A percentile compares a stretch with the other conserved stretches of the same genome.
Conservation (phyloP, 2,888 invertebrate genomes). For the Perithous albicinctus region DNA sequence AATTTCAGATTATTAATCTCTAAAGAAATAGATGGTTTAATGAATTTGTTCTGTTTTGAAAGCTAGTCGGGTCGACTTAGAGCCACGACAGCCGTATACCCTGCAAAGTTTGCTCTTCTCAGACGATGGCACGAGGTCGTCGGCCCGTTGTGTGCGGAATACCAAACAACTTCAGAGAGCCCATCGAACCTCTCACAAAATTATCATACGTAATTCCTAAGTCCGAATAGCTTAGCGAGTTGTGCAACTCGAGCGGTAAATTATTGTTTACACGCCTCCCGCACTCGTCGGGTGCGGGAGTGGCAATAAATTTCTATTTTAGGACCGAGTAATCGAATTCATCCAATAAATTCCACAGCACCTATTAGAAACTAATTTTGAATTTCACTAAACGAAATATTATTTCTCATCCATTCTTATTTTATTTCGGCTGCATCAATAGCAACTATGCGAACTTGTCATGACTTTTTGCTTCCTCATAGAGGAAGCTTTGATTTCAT, state of each 20-base stretch:
- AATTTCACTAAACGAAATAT: neutral
- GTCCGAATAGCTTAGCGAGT: conserved; percentile 15
- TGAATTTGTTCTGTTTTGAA: neutral
- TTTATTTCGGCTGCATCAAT: neutral
- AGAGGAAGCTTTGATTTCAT: too few relatives aligned
- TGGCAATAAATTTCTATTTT: conserved; percentile 13
- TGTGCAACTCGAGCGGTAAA: conserved; percentile 45
- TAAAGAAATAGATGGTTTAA: neutral
- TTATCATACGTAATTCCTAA: conserved; percentile 43
- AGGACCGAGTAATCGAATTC: conserved; percentile 19
- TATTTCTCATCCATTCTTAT: neutral
- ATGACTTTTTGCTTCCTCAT: too few relatives aligned
- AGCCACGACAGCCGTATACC: neutral
- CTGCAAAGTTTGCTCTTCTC: neutral
- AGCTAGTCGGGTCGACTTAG: neutral
- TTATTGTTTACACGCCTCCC: conserved; percentile 42
- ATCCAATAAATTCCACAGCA: conserved; percentile 10
- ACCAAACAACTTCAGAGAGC: conserved; percentile 10
- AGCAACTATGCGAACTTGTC: neutral
- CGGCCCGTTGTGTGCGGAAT: conserved; percentile 27
- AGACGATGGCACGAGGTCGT: conserved; percentile 19
- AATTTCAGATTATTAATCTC: neutral
- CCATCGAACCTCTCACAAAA: conserved; percentile 31
- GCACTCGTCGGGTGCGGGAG: conserved; percentile 7
- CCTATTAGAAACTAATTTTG: neutral